These are phyloP conservation scores for Zophobas atratus DNA, from an alignment of 1,140 invertebrate species.

Conservation along the genomic window DNA sequence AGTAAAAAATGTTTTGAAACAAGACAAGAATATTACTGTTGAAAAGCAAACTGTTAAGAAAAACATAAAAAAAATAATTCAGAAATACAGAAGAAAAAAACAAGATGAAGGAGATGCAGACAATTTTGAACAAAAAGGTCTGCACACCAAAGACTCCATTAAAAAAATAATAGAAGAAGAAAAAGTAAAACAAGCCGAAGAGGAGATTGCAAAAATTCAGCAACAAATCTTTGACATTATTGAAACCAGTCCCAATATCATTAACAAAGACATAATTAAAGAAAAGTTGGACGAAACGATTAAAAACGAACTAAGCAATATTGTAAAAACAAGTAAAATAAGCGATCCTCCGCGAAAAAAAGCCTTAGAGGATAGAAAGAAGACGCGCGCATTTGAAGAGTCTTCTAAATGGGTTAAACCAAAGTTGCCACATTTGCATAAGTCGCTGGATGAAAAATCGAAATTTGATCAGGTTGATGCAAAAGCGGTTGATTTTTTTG, in stretches of 20 bases:
- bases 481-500: slow-evolving; percentile 24
- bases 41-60: slow-evolving; percentile 57
- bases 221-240: slow-evolving; percentile 63
- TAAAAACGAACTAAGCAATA: slow-evolving; percentile 59
- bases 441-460: neutral
- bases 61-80: slow-evolving; percentile 62
- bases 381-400: slow-evolving; percentile 8
- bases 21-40: slow-evolving; percentile 27
- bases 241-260: slow-evolving; percentile 63
- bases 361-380: slow-evolving; percentile 45
- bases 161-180: slow-evolving; percentile 59
- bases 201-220: slow-evolving; percentile 62
- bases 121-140: slow-evolving; percentile 41
- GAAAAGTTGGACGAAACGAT: slow-evolving; percentile 58
- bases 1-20: neutral
- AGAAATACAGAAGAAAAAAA: slow-evolving; percentile 60
- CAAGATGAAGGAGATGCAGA: slow-evolving; percentile 50
- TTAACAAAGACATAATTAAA: slow-evolving; percentile 65
- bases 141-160: slow-evolving; percentile 55
- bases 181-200: slow-evolving; percentile 57
- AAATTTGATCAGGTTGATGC: neutral
- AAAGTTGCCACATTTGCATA: neutral
- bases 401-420: neutral
- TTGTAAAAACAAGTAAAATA: slow-evolving; percentile 53
- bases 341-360: neutral